These are phyloP conservation scores for Gymnocephalus cernua DNA, from an alignment of 2,113 vertebrate genomes.

Conservation along the genomic window DNA sequence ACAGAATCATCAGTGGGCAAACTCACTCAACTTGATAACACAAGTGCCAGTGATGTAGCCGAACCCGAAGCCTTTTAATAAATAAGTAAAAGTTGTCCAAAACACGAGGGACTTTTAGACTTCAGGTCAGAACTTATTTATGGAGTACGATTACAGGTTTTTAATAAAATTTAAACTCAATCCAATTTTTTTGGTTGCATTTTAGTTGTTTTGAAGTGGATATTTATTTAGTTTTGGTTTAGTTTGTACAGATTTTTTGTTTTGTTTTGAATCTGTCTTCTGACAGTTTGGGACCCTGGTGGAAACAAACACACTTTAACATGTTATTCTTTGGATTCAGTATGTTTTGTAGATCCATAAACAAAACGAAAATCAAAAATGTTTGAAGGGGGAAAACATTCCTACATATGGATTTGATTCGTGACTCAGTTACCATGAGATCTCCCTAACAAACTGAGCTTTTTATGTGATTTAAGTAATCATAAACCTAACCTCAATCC, in stretches of 20 bases:
- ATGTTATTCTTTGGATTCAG: neutral
- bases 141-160: neutral
- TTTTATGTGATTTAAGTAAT: neutral
- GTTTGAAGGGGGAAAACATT: neutral
- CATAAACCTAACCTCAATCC: neutral
- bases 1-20: rapidly evolving
- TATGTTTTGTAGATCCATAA: neutral
- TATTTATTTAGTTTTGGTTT: neutral
- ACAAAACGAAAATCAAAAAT: conserved; percentile 9
- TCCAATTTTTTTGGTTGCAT: neutral
- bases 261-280: neutral
- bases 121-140: neutral
- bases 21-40: neutral
- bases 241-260: neutral
- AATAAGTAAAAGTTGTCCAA: neutral
- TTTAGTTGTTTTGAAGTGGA: neutral
- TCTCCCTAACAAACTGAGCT: neutral
- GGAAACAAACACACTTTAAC: neutral
- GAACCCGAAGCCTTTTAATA: neutral
- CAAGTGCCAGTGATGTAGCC: neutral
- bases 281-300: neutral
- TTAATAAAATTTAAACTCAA: neutral
- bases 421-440: neutral
- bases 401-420: neutral
- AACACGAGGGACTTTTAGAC: neutral